phyloP scores from a whole-genome alignment of 2,113 vertebrate species.

The Phaethornis superciliosus region DNA sequence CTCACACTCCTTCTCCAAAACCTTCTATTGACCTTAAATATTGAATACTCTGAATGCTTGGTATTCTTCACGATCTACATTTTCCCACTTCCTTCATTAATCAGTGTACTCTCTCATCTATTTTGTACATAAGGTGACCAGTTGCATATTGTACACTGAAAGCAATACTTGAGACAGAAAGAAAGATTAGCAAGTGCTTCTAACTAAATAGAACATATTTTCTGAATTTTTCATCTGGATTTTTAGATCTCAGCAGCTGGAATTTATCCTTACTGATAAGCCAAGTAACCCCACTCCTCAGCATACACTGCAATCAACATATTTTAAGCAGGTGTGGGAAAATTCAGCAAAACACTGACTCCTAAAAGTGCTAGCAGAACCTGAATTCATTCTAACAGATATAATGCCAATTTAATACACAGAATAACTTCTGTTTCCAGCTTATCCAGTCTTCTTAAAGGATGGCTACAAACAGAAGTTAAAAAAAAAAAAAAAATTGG shows the following conservation, averaged over 20 bases:
- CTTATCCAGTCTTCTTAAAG: constrained; percentile 30
- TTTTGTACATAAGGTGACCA: not conserved
- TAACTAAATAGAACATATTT: not conserved
- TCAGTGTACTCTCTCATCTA: not conserved
- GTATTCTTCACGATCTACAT: not conserved
- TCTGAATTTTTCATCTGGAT: not conserved
- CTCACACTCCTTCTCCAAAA: not conserved
- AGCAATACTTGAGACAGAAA: not conserved
- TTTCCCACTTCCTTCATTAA: not conserved
- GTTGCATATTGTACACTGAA: not conserved
- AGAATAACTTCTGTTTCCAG: constrained; percentile 36
- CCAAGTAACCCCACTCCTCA: not conserved
- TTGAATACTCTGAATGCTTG: not conserved
- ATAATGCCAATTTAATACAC: constrained; percentile 39
- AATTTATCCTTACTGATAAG: not conserved
- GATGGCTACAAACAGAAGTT: constrained; percentile 59
- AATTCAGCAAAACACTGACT: constrained; percentile 55
- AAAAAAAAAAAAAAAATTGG: not conserved
- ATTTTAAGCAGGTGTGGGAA: constrained; percentile 50
- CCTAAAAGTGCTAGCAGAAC: constrained; percentile 49
- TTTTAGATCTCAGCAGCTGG: constrained; percentile 3
- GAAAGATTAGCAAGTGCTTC: not conserved
- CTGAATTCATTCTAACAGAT: constrained; percentile 63
- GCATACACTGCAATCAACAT: constrained; percentile 8
- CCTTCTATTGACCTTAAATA: not conserved